Base-by-base conservation (phyloP, 2,113 vertebrate genomes). In the Taxidea taxus region DNA sequence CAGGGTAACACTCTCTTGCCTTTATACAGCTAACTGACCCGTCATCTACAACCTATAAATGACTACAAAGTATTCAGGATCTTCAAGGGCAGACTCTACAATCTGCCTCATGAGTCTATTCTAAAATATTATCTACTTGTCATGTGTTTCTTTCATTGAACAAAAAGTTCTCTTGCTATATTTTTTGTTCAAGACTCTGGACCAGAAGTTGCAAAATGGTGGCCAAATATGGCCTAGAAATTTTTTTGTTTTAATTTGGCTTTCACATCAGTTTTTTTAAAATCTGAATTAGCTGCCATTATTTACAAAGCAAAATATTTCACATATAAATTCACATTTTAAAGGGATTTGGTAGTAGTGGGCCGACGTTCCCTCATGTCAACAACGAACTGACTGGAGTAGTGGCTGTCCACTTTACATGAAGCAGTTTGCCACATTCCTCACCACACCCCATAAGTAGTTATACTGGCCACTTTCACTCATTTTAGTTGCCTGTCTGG, bases 291-390 rank as follows among this genome's bases (percentile, higher is more conserved):
- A 87, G n/a, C 4, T 97, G 51, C 37, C 34, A 66, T 89, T 94
- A 87, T 72, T 96, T 94, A 68, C 27, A 87, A 95, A 97, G 62
- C 42, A 94, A 96, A 91, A 78, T 75, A 87, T 51, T 84, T 96
- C 16, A 87, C 34, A 80, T 9, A 87, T 31, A 96, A 85, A 90
- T 80, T 74, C 72, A 85, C 84, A 91, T 31, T 92, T 87, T 86
- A 64, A 93, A 97, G 72, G 54, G 23, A 78, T 74, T 42, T 82
- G 42, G 16, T 62, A 91, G 60, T 42, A 91, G 3, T n/a, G 21
- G 13, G n/a, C 42, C 80, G 92, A 81, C 4, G 89, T 91, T 54
- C 18, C 66, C 81, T 70, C 12, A 94, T 11, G 51, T 49, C 58
- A 80, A 86, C 23, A n/a, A 82, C 25, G 7, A 86, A 64, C 29